Evolutionary conservation across 2,113 vertebrate species (phyloP), one percentile per base, ranked within the genome.

Genomic region (Tachysurus vachellii): DNA sequence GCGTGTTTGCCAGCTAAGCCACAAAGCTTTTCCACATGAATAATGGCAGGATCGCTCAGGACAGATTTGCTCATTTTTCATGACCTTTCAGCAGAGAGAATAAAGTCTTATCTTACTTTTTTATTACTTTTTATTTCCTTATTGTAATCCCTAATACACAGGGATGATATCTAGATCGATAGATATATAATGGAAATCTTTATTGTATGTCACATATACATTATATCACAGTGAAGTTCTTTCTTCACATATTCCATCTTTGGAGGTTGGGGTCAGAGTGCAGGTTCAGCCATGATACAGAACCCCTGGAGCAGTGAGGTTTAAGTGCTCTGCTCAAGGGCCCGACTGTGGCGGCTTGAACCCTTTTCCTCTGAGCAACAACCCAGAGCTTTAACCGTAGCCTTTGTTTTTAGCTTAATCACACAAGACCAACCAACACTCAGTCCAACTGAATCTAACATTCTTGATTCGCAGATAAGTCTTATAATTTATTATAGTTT

Each of bases 21-120:
- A 13, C 77, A 84, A 84, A 84, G 82, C 82, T 79, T 88, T 88
- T 88, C 66, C 13, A 89, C 79, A 89, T 91, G 82, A 91, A 87
- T 88, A 64, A 86, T 62, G 28, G 56, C 64, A 56, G n/a, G n/a
- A 54, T 75, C 47, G 10, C 26, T 87, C 84, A 71, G 76, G 28
- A 61, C 31, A 42, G 54, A 26, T 23, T 21, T 21, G 79, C 31
- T 81, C 56, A 61, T 81, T 81, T 61, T 81, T 81, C 56, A 81
- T 44, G 19, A 42, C 11, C 5, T 59, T 61, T 81, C 79, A 44
- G 31, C 11, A 56, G 31, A 36, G 16, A 81, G 79, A 81, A 42
- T 0, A 4, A 11, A 23, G 21, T 44, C 36, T 42, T 61, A 81
- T 81, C 56, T 79, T 4, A 2, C 17, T 56, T 57, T 56, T 44